Evolutionary conservation across 1,140 invertebrate species (phyloP).

Genomic region (Lamellibrachia luymesi): DNA sequence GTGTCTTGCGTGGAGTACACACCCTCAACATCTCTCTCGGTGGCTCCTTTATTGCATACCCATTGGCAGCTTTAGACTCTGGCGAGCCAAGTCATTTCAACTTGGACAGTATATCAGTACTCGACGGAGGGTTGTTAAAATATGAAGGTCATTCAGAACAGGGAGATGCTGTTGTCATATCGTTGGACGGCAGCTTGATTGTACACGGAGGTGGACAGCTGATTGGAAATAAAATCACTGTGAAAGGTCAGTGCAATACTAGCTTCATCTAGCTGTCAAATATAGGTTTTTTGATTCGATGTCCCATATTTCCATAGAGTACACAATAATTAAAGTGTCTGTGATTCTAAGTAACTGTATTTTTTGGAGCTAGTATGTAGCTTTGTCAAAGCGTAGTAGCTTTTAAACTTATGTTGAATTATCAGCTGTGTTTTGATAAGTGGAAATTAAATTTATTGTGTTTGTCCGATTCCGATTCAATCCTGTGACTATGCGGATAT

Average conservation of each 20-base stretch:
- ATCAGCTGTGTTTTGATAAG: no score
- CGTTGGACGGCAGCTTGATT: conserved; percentile 35
- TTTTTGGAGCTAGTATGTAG: no score
- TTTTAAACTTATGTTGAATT: no score
- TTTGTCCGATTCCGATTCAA: no score
- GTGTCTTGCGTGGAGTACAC: conserved; percentile 37
- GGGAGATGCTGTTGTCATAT: conserved; percentile 32
- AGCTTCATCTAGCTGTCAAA: not conserved
- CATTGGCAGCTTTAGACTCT: conserved; percentile 30
- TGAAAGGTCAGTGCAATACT: conserved; percentile 23
- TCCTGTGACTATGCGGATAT: no score
- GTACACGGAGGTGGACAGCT: conserved; percentile 41
- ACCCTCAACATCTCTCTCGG: conserved; percentile 43
- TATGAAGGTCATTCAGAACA: conserved; percentile 36
- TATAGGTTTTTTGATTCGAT: not conserved
- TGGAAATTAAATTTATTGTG: no score
- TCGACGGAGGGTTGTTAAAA: conserved; percentile 40
- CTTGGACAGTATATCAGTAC: conserved; percentile 41
- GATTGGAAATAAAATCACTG: conserved; percentile 34
- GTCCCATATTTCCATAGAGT: not conserved
- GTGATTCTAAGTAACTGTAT: no score
- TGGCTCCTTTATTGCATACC: conserved; percentile 39
- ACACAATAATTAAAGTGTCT: no score
- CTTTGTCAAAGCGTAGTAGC: no score
- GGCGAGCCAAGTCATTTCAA: conserved; percentile 26